A percentile compares a stretch with the other conserved stretches of the same genome.
Conservation (phyloP, 2,113 vertebrate genomes). For the Engraulis encrasicolus region DNA sequence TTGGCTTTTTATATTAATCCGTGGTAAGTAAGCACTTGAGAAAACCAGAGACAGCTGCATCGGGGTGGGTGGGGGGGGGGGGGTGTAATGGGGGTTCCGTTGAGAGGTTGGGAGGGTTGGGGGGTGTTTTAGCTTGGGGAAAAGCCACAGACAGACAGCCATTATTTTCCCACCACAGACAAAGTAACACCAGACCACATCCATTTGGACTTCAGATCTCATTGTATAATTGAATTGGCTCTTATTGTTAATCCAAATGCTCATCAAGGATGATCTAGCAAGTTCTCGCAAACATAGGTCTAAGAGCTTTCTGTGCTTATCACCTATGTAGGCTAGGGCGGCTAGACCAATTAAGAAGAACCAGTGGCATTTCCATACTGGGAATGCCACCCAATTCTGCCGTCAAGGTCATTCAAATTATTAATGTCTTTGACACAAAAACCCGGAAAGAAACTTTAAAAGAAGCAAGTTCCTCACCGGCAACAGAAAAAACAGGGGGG, state of each 20-base stretch:
- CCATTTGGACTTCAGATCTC: background rate
- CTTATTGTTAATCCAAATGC: background rate
- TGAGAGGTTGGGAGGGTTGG: background rate
- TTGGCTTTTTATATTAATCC: constrained; percentile 99
- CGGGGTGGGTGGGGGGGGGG: constrained; percentile 24
- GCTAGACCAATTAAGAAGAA: too few relatives aligned
- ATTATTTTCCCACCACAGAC: constrained; percentile 51
- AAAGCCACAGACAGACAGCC: constrained; percentile 54
- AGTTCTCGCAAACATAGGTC: background rate
- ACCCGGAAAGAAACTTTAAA: too few relatives aligned
- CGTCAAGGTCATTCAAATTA: too few relatives aligned
- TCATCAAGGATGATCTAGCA: background rate
- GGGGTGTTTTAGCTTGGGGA: constrained; percentile 61
- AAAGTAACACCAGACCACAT: constrained; percentile 32
- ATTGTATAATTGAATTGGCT: background rate
- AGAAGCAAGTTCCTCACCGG: too few relatives aligned
- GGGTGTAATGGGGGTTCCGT: too few relatives aligned
- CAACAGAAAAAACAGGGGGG: too few relatives aligned
- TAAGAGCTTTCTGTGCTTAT: background rate
- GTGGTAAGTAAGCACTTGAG: constrained; percentile 90
- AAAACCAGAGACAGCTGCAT: constrained; percentile 59
- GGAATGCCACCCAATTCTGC: too few relatives aligned
- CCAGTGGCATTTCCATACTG: too few relatives aligned
- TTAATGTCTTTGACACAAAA: too few relatives aligned
- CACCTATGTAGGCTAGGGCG: background rate